Evolutionary conservation across 2,113 vertebrate genomes (phyloP).

Genomic region (Dolichallabes microphthalmus): DNA sequence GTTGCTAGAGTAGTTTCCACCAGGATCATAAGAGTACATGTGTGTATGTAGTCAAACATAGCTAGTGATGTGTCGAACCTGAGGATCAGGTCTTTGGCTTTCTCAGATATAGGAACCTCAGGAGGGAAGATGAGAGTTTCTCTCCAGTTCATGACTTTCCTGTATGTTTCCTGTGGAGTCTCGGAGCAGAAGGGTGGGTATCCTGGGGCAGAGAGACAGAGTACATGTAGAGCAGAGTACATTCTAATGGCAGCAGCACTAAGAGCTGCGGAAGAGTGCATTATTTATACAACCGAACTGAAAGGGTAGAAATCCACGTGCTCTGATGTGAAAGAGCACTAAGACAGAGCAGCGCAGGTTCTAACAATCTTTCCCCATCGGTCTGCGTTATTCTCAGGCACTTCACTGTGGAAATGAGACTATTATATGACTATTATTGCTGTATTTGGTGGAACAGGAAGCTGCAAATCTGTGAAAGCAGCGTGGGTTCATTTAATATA

Average conservation of each 20-base stretch:
- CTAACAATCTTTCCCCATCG: not conserved
- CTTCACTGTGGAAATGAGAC: not conserved
- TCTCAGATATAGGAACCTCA: conserved; percentile 96
- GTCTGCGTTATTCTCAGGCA: not conserved
- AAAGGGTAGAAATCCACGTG: not conserved
- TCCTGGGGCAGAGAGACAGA: conserved; percentile 69
- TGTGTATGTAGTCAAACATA: not conserved
- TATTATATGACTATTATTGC: too few relatives aligned
- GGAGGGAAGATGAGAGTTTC: conserved; percentile 95
- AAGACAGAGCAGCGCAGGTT: not conserved
- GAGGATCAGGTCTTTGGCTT: conserved; percentile 93
- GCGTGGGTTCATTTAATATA: too few relatives aligned
- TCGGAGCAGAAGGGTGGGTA: conserved; percentile 99
- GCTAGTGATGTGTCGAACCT: conserved; percentile 64
- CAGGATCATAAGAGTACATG: not conserved
- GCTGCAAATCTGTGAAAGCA: too few relatives aligned
- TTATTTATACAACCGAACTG: not conserved
- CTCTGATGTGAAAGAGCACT: not conserved
- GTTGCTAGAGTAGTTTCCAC: not conserved
- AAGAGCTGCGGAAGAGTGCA: conserved; percentile 7
- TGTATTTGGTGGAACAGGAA: not conserved
- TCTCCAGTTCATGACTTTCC: conserved; percentile 99
- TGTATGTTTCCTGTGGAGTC: conserved; percentile 95
- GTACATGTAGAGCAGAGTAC: conserved; percentile 10
- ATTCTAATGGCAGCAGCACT: not conserved